Percentiles rank a stretch among this genome's conserved stretches.
These are phyloP conservation scores for Brachionus calyciflorus DNA, from an alignment of 1,140 invertebrate genomes.

Conservation along the genomic window DNA sequence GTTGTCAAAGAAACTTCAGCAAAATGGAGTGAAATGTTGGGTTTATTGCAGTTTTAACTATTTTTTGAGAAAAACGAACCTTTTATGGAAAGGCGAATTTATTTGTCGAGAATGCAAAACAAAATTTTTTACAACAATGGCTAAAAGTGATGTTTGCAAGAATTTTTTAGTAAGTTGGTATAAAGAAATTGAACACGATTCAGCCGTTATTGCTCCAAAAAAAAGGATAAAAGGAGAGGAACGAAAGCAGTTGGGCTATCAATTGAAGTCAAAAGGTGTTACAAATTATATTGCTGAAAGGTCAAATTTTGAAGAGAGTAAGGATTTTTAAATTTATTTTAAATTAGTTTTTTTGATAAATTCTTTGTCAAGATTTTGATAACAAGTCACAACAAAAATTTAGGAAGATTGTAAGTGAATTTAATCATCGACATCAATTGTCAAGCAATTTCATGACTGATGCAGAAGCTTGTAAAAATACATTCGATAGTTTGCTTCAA, in stretches of 20 bases:
- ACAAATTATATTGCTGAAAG: background rate
- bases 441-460: background rate
- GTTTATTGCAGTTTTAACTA: background rate
- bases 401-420: slow-evolving; percentile 3
- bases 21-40: background rate
- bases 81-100: background rate
- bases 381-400: background rate
- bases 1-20: background rate
- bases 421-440: background rate
- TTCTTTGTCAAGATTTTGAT: background rate
- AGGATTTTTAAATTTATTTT: background rate
- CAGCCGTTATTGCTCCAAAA: background rate
- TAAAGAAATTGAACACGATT: background rate
- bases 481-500: background rate
- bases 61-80: background rate
- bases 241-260: background rate
- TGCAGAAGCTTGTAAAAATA: background rate
- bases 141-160: background rate
- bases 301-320: background rate
- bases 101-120: background rate
- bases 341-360: background rate
- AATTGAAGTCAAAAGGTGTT: slow-evolving; percentile 9
- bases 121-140: background rate
- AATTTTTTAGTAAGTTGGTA: background rate
- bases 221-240: background rate